Percentiles rank a stretch among this genome's conserved stretches.
These are phyloP conservation scores for Daktulosphaira vitifoliae DNA, from an alignment of 1,140 invertebrate species.

Conservation along the genomic window DNA sequence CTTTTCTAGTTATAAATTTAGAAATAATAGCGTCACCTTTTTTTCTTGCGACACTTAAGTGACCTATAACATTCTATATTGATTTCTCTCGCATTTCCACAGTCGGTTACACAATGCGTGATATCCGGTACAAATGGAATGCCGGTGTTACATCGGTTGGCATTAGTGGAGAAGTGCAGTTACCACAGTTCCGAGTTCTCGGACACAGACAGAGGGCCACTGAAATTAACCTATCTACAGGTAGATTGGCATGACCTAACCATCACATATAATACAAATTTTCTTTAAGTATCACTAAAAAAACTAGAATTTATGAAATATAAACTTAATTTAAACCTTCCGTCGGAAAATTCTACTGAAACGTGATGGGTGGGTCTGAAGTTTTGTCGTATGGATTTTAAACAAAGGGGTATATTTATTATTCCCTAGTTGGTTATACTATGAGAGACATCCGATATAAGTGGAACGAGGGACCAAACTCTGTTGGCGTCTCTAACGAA, in stretches of 20 bases:
- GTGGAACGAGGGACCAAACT: slow-evolving; percentile 84
- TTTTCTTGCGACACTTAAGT: not conserved
- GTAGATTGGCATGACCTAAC: slow-evolving; percentile 49
- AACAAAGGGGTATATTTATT: slow-evolving; percentile 27
- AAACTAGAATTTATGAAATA: no score
- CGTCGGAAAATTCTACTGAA: not conserved
- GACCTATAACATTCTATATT: not conserved
- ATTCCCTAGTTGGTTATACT: slow-evolving; percentile 79
- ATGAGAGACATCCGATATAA: slow-evolving; percentile 93
- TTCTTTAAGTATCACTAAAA: no score
- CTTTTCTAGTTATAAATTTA: not conserved
- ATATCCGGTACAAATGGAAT: slow-evolving; percentile 93
- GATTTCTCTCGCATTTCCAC: slow-evolving; percentile 40
- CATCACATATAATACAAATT: slow-evolving; percentile 6
- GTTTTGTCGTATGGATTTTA: slow-evolving; percentile 5
- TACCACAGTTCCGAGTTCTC: slow-evolving; percentile 90
- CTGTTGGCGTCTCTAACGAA: slow-evolving; percentile 81
- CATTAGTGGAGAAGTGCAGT: slow-evolving; percentile 82
- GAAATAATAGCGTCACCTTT: not conserved
- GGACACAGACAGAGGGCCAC: slow-evolving; percentile 79
- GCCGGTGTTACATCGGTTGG: slow-evolving; percentile 83
- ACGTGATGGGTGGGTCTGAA: slow-evolving; percentile 21
- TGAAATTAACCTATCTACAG: slow-evolving; percentile 86
- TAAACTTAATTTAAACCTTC: no score
- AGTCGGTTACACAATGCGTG: slow-evolving; percentile 96